A percentile compares a stretch with the other conserved stretches of the same genome.
Evolutionary conservation across 2,797 vertebrate species (phyloP).

Genomic region (Ctenochaetus hawaiiensis): DNA sequence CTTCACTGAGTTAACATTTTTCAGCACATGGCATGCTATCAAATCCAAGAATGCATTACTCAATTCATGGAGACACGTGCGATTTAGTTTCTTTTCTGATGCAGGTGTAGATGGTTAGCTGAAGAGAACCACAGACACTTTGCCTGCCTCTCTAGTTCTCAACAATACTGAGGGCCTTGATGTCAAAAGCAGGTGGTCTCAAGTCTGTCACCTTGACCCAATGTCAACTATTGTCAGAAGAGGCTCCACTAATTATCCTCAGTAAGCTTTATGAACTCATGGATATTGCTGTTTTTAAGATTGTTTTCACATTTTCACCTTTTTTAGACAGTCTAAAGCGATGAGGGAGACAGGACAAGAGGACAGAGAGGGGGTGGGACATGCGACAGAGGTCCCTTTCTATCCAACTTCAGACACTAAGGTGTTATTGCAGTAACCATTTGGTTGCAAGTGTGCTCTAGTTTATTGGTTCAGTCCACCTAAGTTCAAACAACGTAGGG

Average conservation of each 20-base stretch:
- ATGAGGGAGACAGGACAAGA: neutral
- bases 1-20: neutral
- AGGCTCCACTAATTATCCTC: neutral
- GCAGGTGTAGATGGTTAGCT: slow-evolving; percentile 1
- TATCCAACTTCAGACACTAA: neutral
- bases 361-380: neutral
- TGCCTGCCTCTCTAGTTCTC: neutral
- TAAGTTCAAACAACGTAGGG: neutral
- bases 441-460: neutral
- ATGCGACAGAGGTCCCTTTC: neutral
- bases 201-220: neutral
- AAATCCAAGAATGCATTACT: neutral
- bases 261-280: neutral
- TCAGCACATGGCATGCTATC: neutral
- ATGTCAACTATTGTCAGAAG: neutral
- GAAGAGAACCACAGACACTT: neutral
- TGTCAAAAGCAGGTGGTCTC: slow-evolving; percentile 26
- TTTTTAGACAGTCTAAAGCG: neutral
- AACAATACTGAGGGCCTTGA: slow-evolving; percentile 1
- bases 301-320: neutral
- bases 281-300: neutral
- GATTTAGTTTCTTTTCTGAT: slow-evolving; percentile 5
- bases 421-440: neutral
- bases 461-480: neutral
- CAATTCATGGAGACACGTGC: neutral